Evolutionary conservation across 2,888 invertebrate species (phyloP), one percentile per base, ranked within the genome.

Genomic region (Tenodera sinensis): DNA sequence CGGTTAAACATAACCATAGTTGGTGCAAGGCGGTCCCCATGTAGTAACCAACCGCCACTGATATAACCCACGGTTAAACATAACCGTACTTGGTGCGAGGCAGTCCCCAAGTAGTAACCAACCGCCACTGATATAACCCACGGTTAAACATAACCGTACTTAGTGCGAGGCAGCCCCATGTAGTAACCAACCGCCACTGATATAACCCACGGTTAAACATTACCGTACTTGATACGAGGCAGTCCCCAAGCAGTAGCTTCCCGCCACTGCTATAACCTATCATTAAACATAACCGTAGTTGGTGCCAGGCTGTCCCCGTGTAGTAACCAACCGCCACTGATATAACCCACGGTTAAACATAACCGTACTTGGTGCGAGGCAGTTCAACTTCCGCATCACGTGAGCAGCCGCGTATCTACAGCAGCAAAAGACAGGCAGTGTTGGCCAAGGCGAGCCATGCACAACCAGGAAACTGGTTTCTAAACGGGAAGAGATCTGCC

Each of bases 301-400:
- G 9, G 34, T 34, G 34, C 34, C 7, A 34, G 8, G 34, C 8
- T 7, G 8, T 54, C 0, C 34, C 30, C 34, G 8, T 42, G 0
- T 0, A 42, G 12, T 2, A 42, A 42, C 0, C 42, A 42, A 1
- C 12, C 12, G 42, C 6, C 42, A 42, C 12, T 42, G 1, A 9
- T 42, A 42, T 42, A 42, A 42, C 9, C 81, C 42, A 12, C 12
- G 12, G 42, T 42, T 34, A 42, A 42, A 42, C 42, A 42, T 12
- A 9, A 42, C 42, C 42, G 12, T 42, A 42, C 28, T 28, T 81
- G 86, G 86, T 86, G 86, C 86, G 81, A 89, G 83, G 34, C 83
- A 14, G 89, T 54, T 54, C 85, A 85, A 89, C 85, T 89, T 89
- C 89, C 89, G 89, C 85, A 47, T 89, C 89, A 89, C 88, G 88